Evolutionary conservation across 2,888 invertebrate genomes (phyloP).

Genomic region (Leptothorax acervorum): DNA sequence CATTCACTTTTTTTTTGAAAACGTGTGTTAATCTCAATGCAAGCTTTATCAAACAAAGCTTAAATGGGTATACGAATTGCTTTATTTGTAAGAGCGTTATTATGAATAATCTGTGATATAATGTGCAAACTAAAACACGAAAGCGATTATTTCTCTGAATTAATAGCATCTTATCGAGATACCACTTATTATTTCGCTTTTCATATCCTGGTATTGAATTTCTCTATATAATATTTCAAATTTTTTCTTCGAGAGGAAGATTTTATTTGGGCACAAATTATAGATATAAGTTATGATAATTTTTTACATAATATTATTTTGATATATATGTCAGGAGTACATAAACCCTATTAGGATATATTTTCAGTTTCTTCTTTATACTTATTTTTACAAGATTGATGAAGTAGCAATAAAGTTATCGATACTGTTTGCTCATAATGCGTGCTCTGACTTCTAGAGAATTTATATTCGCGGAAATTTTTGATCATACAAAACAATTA

Average conservation of each 20-base stretch:
- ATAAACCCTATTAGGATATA: neutral
- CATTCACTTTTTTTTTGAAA: conserved; percentile 17
- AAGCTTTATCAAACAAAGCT: conserved; percentile 1
- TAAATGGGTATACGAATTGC: neutral
- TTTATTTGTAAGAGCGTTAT: neutral
- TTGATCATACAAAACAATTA: neutral
- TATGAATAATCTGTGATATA: neutral
- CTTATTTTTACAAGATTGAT: neutral
- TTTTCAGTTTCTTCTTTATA: neutral
- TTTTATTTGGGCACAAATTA: neutral
- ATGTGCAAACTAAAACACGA: neutral
- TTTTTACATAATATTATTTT: neutral
- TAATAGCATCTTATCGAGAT: conserved; percentile 1
- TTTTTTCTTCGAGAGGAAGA: neutral
- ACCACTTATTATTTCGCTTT: neutral
- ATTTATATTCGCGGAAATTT: neutral
- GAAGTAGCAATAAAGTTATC: neutral
- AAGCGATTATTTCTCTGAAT: neutral
- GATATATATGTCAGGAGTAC: neutral
- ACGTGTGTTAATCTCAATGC: neutral
- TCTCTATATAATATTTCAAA: conserved; percentile 27
- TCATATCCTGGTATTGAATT: conserved; percentile 4
- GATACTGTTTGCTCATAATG: neutral
- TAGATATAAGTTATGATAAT: neutral
- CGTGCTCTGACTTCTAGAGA: neutral